Evolutionary conservation across 2,888 invertebrate genomes (phyloP).

Genomic region (Drosophila antonietae): DNA sequence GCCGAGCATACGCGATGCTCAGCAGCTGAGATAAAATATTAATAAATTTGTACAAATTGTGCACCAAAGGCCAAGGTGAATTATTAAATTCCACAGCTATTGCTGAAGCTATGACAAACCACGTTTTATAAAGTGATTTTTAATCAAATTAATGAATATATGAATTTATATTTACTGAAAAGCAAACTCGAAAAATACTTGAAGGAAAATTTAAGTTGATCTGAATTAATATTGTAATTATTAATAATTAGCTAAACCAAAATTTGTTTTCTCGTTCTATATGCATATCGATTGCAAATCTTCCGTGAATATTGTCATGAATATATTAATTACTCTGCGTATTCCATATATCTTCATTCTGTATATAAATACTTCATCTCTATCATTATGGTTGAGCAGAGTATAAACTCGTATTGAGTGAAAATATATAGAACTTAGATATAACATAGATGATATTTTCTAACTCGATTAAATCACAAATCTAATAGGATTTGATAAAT

Average conservation of each 20-base stretch:
- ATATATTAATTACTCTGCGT: background rate
- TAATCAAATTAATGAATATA: background rate
- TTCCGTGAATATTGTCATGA: background rate
- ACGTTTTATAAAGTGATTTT: constrained; percentile 4
- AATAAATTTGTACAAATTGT: constrained; percentile 14
- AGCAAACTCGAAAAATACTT: too few species aligned
- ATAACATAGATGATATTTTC: too few species aligned
- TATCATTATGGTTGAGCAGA: too few species aligned
- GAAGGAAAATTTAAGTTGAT: background rate
- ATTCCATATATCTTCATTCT: too few species aligned
- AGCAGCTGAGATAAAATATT: constrained; percentile 3
- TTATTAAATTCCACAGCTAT: constrained; percentile 18
- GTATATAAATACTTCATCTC: too few species aligned
- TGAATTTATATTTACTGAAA: background rate
- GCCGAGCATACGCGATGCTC: background rate
- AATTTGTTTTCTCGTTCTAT: background rate
- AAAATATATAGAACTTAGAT: too few species aligned
- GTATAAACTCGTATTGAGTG: too few species aligned
- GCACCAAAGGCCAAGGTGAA: constrained; percentile 14
- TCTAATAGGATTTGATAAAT: too few species aligned
- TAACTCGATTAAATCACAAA: too few species aligned
- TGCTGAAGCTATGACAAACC: background rate
- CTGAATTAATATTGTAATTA: background rate
- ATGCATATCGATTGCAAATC: background rate
- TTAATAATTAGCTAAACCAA: background rate